These are phyloP conservation scores for Stenichneumon culpator DNA, from an alignment of 2,888 invertebrate genomes.

Conservation along the genomic window DNA sequence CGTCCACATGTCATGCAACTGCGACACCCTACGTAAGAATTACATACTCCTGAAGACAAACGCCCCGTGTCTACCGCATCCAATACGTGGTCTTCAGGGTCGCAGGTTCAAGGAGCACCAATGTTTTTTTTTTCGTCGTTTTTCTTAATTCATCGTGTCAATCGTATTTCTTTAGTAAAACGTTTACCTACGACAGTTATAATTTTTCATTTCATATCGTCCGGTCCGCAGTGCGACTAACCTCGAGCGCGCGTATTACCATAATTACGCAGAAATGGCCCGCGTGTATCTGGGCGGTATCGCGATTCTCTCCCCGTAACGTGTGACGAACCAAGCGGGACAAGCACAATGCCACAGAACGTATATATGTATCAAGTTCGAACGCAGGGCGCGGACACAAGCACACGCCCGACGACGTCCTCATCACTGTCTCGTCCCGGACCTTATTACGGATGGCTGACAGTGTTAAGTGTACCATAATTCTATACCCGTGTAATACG, in stretches of 20 bases:
- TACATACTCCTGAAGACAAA: background rate
- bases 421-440: constrained; percentile 61
- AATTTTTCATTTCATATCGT: constrained; percentile 19
- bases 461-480: constrained; percentile 76
- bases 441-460: constrained; percentile 77
- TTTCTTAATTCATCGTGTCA: background rate
- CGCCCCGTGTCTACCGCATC: background rate
- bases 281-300: constrained; percentile 30
- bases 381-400: constrained; percentile 29
- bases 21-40: background rate
- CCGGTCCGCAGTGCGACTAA: background rate
- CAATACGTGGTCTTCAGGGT: background rate
- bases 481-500: constrained; percentile 61
- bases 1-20: background rate
- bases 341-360: constrained; percentile 32
- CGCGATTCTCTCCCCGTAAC: constrained; percentile 28
- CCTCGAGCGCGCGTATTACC: constrained; percentile 13
- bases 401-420: constrained; percentile 50
- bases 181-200: background rate
- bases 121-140: background rate
- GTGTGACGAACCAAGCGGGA: constrained; percentile 46
- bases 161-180: constrained; percentile 2
- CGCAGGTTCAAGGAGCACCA: background rate
- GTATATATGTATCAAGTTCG: constrained; percentile 19
- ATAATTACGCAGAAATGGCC: constrained; percentile 47